phyloP scores from a whole-genome alignment of 2,797 vertebrate species.

The Podarcis lilfordi region DNA sequence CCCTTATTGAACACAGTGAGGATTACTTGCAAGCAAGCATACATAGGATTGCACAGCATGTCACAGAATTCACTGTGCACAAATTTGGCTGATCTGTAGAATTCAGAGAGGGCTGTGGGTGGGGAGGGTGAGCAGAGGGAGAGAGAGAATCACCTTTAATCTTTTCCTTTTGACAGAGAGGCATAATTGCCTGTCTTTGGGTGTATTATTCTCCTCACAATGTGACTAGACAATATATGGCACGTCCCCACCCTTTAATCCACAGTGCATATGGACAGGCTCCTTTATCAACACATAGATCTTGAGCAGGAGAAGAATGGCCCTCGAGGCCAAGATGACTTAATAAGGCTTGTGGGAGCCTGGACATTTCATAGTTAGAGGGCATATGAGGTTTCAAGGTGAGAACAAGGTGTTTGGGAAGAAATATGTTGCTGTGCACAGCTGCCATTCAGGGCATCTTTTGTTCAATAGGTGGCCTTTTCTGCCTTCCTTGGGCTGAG shows the following conservation, averaged over 20 bases:
- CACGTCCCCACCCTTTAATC: neutral
- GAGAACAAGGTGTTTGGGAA: neutral
- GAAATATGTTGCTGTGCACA: neutral
- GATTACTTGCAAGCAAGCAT: neutral
- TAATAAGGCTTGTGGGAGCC: constrained; percentile 5
- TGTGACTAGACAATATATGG: neutral
- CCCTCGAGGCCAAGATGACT: constrained; percentile 10
- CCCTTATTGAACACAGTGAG: neutral
- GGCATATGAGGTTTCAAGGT: neutral
- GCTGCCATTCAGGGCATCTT: neutral
- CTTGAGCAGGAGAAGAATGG: neutral
- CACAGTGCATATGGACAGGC: neutral
- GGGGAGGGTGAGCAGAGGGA: neutral
- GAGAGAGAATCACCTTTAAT: neutral
- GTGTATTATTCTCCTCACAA: neutral
- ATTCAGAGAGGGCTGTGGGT: neutral
- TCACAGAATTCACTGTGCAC: neutral
- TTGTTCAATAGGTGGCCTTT: neutral
- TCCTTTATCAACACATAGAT: neutral
- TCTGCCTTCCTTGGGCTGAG: neutral
- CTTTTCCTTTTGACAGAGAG: neutral
- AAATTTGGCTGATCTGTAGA: neutral
- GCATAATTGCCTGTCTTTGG: neutral
- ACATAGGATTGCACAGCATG: neutral
- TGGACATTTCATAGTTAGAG: neutral